Evolutionary conservation across 2,797 vertebrate genomes (phyloP).

Genomic region (Falco peregrinus): DNA sequence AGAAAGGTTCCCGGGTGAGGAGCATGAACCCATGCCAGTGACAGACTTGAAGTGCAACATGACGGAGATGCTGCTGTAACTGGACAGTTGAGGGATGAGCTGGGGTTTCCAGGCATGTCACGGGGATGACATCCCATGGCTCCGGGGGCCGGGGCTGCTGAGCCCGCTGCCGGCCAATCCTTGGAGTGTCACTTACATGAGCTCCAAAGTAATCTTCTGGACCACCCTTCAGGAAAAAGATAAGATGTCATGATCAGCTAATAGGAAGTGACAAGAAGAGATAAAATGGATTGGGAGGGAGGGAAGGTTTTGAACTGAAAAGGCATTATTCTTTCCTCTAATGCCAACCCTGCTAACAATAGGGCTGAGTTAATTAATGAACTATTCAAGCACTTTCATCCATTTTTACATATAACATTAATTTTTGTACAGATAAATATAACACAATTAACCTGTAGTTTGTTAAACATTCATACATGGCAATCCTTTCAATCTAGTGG

Average conservation of each 20-base stretch:
- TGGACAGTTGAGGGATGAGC: slow-evolving; percentile 65
- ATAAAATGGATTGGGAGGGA: slow-evolving; percentile 72
- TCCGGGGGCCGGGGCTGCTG: slow-evolving; percentile 48
- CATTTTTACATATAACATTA: slow-evolving; percentile 66
- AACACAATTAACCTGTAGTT: slow-evolving; percentile 70
- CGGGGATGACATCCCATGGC: slow-evolving; percentile 70
- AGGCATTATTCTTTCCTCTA: slow-evolving; percentile 72
- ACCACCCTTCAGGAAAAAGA: slow-evolving; percentile 79
- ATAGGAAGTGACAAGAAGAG: slow-evolving; percentile 82
- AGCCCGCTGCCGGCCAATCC: slow-evolving; percentile 73
- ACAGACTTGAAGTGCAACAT: slow-evolving; percentile 52
- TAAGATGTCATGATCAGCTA: slow-evolving; percentile 80
- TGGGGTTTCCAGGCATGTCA: slow-evolving; percentile 69
- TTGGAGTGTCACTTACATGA: slow-evolving; percentile 83
- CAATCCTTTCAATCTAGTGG: background rate
- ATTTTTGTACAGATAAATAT: slow-evolving; percentile 50
- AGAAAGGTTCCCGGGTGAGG: background rate
- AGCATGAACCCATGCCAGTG: background rate
- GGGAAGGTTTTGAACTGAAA: slow-evolving; percentile 70
- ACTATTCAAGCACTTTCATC: slow-evolving; percentile 71
- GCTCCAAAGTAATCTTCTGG: slow-evolving; percentile 79
- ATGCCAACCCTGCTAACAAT: slow-evolving; percentile 67
- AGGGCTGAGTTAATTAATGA: slow-evolving; percentile 66
- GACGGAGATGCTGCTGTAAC: slow-evolving; percentile 50
- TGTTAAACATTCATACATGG: slow-evolving; percentile 42